Base-by-base conservation (phyloP, 92 coral and sea anemone species). In the Bergia sp. region DNA sequence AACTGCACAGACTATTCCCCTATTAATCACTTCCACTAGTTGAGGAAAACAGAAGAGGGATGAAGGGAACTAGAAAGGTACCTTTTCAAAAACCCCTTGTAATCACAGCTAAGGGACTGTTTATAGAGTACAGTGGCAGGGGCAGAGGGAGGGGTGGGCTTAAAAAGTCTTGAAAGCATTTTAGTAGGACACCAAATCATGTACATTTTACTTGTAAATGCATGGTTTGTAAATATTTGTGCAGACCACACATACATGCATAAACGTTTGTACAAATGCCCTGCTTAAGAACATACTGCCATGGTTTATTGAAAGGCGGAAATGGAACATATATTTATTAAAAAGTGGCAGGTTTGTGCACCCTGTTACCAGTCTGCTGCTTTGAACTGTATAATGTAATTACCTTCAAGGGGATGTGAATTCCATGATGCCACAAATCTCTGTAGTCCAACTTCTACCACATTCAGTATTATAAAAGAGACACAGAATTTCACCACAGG, bases 351-450 rank as follows among this genome's bases (percentile, higher is more conserved):
- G 69, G 5, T 39, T 8, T 73, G 18, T 37, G 43, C 49, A 41
- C 23, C 79, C 53, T 15, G 53, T 42, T 42, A 42, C 42, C 29
- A 76, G 18, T 76, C 53, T 76, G 50, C 29, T 13, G 80, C 80
- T 42, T 20, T 76, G 80, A 39, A 74, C 40, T 76, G 7, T 15
- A 12, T 37, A 37, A 16, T 38, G 77, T 73, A 44, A 13, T 73
- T 77, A 77, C 81, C 81, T 77, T 77, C 81, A 45, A 77, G 58
- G 81, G 81, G 81, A 55, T 77, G 81, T 7, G 2, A 44, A 12
- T 77, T 77, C 81, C 40, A 77, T 44, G 81, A 45, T 6, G 37
- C 39, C 81, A 77, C 7, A 43, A 45, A 21, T 77, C 38, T 77
- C 37, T 44, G 61, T 45, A 77, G 61, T 77, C 81, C 81, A 77